Base-by-base conservation (phyloP, 2,797 vertebrate genomes). In the Anabas testudineus region DNA sequence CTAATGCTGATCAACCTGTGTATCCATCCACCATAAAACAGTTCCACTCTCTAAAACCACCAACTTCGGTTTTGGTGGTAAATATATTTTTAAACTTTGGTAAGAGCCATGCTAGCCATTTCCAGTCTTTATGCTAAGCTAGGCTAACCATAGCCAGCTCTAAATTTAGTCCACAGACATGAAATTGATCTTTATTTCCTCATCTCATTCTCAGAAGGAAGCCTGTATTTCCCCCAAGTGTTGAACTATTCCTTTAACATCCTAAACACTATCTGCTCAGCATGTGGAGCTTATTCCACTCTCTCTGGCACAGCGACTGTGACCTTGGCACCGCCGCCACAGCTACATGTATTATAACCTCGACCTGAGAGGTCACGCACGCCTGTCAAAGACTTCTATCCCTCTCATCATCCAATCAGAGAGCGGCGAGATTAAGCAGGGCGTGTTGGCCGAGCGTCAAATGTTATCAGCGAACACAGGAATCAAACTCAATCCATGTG, bases 381-480 rank as follows among this genome's bases (percentile, higher is more conserved):
- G 46, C 34, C 54, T 58, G 36, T 19, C 37, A 32, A 49, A 75
- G 63, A 48, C 30, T 13, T 54, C 55, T 15, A 36, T 63, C 70
- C 64, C 34, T 49, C 53, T n/a, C 67, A 30, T 66, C 52, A 41
- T 54, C 59, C 76, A 71, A 63, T 67, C 80, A 69, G 26, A 74
- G 41, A 19, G 32, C 43, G 5, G 58, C 14, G 1, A 57, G 70
- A 42, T 54, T 52, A 69, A 55, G 30, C n/a, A 4, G 6, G 8
- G 32, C 5, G 26, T 10, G 39, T 30, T 66, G 66, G 61, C 62
- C 4, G 0, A 19, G 10, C 2, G 30, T 59, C 71, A 60, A 36
- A 43, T 2, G 42, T 46, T n/a, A 14, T 30, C 24, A 7, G 51
- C 28, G 7, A 39, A 47, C 46, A 14, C 48, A 24, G 52, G 62